Percentiles rank a stretch among this genome's conserved stretches.
These are phyloP conservation scores for Trissoscelio sp. DNA, from an alignment of 2,888 invertebrate species.

Conservation along the genomic window DNA sequence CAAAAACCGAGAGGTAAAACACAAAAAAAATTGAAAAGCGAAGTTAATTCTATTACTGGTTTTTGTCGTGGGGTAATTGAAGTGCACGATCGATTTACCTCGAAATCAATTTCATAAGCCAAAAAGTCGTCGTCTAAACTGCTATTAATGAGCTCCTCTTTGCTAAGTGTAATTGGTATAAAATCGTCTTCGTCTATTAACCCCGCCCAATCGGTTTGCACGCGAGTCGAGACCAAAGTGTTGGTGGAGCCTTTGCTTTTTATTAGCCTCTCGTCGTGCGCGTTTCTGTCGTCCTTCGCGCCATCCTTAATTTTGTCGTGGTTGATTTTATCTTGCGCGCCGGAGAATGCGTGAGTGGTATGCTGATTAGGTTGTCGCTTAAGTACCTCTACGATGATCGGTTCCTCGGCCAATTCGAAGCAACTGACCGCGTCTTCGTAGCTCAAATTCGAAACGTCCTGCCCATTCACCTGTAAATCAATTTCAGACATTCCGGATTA, in stretches of 20 bases:
- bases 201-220: constrained; percentile 85
- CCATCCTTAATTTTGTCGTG: constrained; percentile 69
- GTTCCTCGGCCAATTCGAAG: constrained; percentile 86
- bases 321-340: constrained; percentile 63
- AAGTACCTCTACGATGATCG: constrained; percentile 86
- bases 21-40: constrained; percentile 10
- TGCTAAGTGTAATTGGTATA: constrained; percentile 74
- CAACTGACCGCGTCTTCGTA: constrained; percentile 86
- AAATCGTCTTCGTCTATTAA: constrained; percentile 79
- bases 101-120: constrained; percentile 86
- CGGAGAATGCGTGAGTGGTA: constrained; percentile 59
- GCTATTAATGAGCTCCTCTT: constrained; percentile 81
- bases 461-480: constrained; percentile 85
- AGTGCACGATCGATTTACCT: constrained; percentile 81
- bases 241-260: constrained; percentile 67
- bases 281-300: constrained; percentile 64
- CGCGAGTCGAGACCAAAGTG: constrained; percentile 83
- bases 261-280: constrained; percentile 58
- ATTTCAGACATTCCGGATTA: constrained; percentile 41
- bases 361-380: constrained; percentile 81
- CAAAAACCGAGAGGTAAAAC: not conserved
- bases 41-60: constrained; percentile 43
- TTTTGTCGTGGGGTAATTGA: constrained; percentile 40
- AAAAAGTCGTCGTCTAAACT: constrained; percentile 86
- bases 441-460: constrained; percentile 86